Conservation (phyloP, 1,140 invertebrate species). For the Paralvinella palmiformis region DNA sequence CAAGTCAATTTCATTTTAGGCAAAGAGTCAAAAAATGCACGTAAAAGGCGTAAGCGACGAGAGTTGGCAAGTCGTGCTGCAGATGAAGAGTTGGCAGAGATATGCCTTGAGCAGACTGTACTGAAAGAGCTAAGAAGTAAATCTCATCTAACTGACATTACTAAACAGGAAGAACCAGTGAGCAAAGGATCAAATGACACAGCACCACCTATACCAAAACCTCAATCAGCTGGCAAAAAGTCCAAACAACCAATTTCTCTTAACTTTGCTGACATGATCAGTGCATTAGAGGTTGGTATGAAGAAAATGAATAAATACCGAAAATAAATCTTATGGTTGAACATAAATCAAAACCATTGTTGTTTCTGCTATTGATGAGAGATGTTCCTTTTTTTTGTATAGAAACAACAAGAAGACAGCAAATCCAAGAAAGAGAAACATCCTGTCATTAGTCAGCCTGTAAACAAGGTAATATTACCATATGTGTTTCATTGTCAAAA, state of each 20-base stretch:
- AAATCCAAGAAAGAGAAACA: neutral
- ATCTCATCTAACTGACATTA: no score
- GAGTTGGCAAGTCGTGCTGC: slow-evolving; percentile 40
- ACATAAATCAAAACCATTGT: no score
- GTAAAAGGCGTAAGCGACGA: slow-evolving; percentile 34
- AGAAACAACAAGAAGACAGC: neutral
- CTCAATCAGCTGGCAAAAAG: slow-evolving; percentile 29
- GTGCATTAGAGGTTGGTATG: slow-evolving; percentile 31
- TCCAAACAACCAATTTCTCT: slow-evolving; percentile 38
- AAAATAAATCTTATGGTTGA: no score
- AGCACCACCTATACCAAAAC: neutral
- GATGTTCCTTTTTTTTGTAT: no score
- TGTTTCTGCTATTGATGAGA: no score
- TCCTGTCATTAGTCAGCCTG: neutral
- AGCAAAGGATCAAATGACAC: neutral
- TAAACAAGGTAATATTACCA: no score
- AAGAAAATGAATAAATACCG: neutral
- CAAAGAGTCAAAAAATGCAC: slow-evolving; percentile 23
- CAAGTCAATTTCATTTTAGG: no score
- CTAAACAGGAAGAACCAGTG: slow-evolving; percentile 10
- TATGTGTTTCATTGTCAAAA: no score
- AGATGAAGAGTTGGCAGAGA: slow-evolving; percentile 42
- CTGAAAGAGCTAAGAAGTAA: slow-evolving; percentile 30
- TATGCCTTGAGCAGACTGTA: slow-evolving; percentile 41
- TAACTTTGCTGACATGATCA: slow-evolving; percentile 37